Base-by-base conservation (phyloP, 2,888 invertebrate genomes). In the Trichogramma dendrolimi region DNA sequence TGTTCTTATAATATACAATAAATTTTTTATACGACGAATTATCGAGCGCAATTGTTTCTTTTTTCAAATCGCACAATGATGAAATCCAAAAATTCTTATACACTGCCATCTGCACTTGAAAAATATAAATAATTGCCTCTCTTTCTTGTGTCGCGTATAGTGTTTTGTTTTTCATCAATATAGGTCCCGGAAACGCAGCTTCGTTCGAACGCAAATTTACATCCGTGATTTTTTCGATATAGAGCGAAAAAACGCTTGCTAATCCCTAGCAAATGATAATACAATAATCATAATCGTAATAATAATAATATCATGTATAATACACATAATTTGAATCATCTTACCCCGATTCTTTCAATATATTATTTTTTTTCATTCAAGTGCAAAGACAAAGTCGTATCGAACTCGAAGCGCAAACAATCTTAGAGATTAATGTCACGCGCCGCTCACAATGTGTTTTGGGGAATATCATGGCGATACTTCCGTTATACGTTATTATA, bases 1-100 rank as follows among this genome's bases (percentile, higher is more conserved):
- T 65, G 14, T 49, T 47, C 61, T 65, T 63, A 62, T 60, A 65
- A 63, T 65, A 63, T 63, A 62, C 60, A 65, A 63, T 65, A 65
- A 61, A 65, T 65, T 65, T 47, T 47, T 61, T 57, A 63, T 63
- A 63, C 27, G 58, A 61, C 42, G 61, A 48, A 53, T 46, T 49
- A 58, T 27, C 62, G 55, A 52, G 60, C 55, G 46, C 55, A 65
- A 56, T 27, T 27, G 27, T 27, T 27, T 27, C n/a, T 27, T 27
- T 27, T 27, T 27, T 27, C 27, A 27, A 27, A 27, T 27, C 56
- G 58, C 60, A 52, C 49, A 57, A 47, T 62, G 50, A 58, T 54
- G 60, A 65, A 47, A 53, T 61, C 56, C 62, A 58, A 56, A 49
- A 62, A 63, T 53, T 59, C 47, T 55, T 27, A 27, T 27, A 27